Conservation (phyloP, 1,140 invertebrate genomes). For the Drosophila virilis region DNA sequence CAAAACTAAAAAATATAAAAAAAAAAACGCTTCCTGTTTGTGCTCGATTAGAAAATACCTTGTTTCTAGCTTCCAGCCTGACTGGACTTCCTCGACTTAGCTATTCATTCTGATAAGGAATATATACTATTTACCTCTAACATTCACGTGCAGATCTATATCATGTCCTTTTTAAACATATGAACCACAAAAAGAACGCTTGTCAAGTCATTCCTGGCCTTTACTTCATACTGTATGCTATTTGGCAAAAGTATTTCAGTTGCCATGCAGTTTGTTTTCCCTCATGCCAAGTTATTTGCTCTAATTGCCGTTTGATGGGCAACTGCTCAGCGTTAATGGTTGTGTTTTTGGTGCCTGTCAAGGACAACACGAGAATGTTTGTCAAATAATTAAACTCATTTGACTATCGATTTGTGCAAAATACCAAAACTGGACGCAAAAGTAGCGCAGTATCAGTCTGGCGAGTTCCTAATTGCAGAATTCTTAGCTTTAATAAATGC, state of each 20-base stretch:
- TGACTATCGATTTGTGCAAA: constrained; percentile 39
- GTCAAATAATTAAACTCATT: constrained; percentile 41
- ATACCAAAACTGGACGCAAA: constrained; percentile 1
- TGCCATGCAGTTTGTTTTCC: not conserved
- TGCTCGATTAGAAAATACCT: too few species aligned
- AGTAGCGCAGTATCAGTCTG: not conserved
- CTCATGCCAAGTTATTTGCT: constrained; percentile 24
- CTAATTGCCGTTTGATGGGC: constrained; percentile 39
- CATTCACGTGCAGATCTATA: too few species aligned
- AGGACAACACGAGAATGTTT: constrained; percentile 15
- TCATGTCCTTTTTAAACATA: too few species aligned
- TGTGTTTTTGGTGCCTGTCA: constrained; percentile 28
- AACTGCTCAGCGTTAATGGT: constrained; percentile 49
- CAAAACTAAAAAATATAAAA: too few species aligned
- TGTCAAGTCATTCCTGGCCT: too few species aligned
- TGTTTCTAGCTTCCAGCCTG: too few species aligned
- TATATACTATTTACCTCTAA: too few species aligned
- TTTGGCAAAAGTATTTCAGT: too few species aligned
- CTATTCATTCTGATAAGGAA: too few species aligned
- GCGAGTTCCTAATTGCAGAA: constrained; percentile 28
- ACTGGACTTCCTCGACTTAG: too few species aligned
- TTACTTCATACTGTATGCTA: not conserved
- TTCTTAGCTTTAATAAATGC: constrained; percentile 31
- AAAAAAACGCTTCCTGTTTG: too few species aligned
- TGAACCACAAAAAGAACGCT: too few species aligned